Evolutionary conservation across 2,797 vertebrate genomes (phyloP).

Genomic region (Coracias cyanogaster): DNA sequence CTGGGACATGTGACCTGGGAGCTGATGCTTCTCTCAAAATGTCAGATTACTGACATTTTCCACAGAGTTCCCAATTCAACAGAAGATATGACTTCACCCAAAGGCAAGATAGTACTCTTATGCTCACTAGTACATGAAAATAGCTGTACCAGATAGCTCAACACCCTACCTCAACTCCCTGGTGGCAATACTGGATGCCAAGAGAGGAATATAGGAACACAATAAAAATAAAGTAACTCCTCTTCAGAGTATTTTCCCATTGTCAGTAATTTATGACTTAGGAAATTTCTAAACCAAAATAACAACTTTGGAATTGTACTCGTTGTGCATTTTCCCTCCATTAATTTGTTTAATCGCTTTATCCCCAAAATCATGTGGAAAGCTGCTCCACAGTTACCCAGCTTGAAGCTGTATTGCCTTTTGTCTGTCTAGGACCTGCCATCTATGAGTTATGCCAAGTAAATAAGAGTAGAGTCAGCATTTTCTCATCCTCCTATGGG

Average conservation of each 20-base stretch:
- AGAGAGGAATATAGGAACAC: background rate
- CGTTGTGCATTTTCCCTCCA: background rate
- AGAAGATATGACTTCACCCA: constrained; percentile 25
- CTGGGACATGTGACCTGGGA: background rate
- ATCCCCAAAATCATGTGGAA: background rate
- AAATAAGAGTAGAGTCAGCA: background rate
- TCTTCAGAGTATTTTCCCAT: background rate
- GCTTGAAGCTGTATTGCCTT: background rate
- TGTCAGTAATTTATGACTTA: background rate
- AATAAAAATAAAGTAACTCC: background rate
- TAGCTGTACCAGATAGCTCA: background rate
- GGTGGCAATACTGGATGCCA: background rate
- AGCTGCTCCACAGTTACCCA: background rate
- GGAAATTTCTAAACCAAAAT: background rate
- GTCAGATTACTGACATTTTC: constrained; percentile 49
- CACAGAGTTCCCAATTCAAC: background rate
- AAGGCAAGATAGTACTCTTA: constrained; percentile 2
- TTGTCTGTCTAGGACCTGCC: background rate
- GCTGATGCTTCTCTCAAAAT: constrained; percentile 20
- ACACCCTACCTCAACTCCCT: background rate
- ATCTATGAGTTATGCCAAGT: background rate
- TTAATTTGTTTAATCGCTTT: background rate
- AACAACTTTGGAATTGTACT: background rate
- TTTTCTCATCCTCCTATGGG: background rate
- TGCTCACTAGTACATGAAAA: background rate